Conservation (phyloP, 1,140 invertebrate species). For the Heterodera schachtii region DNA sequence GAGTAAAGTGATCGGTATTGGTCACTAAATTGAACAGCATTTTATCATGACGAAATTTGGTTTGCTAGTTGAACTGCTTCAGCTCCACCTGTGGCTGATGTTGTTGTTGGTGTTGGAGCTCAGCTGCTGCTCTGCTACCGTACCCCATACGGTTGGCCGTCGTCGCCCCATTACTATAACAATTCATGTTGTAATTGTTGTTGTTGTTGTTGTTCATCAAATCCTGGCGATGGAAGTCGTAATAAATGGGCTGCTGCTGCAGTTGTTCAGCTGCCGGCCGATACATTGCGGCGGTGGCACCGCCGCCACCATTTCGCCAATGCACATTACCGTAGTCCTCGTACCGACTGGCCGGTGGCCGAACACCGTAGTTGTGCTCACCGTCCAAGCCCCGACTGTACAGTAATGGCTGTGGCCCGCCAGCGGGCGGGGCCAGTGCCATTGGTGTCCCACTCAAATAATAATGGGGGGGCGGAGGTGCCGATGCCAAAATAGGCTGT, state of each 20-base stretch:
- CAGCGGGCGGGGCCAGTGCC: too few relatives aligned
- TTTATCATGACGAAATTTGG: too few relatives aligned
- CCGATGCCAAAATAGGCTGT: background rate
- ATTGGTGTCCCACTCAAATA: too few relatives aligned
- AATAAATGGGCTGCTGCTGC: slow-evolving; percentile 1
- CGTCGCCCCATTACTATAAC: too few relatives aligned
- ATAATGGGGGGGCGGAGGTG: background rate
- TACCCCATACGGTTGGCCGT: background rate
- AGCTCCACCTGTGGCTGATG: background rate
- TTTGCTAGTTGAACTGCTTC: too few relatives aligned
- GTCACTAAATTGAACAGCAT: too few relatives aligned
- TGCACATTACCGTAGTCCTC: slow-evolving; percentile 35
- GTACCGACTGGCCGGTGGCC: background rate
- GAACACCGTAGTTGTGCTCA: slow-evolving; percentile 30
- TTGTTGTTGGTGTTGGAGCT: background rate
- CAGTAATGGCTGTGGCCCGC: background rate
- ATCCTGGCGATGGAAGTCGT: slow-evolving; percentile 26
- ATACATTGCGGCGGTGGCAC: background rate
- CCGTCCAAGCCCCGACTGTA: slow-evolving; percentile 26
- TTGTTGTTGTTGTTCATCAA: slow-evolving; percentile 23
- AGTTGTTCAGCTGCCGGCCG: slow-evolving; percentile 9
- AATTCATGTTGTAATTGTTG: background rate
- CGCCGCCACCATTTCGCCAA: background rate
- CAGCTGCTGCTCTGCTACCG: background rate
- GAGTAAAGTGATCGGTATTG: too few relatives aligned